Percentiles rank a stretch among this genome's conserved stretches.
These are phyloP conservation scores for Micropoecilia bifurca DNA, from an alignment of 2,797 vertebrate genomes.

Conservation along the genomic window DNA sequence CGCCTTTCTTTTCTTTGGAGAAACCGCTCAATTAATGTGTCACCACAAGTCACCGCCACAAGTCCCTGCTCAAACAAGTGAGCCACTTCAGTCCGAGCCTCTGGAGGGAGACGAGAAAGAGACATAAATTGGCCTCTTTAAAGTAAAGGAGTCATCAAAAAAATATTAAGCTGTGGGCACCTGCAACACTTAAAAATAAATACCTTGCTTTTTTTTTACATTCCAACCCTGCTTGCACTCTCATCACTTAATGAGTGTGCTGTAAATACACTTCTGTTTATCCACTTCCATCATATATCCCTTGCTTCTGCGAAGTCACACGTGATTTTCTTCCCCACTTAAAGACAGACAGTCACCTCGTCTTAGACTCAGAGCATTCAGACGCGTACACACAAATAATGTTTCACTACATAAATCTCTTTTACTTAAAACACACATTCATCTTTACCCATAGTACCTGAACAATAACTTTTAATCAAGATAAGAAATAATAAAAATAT, in stretches of 20 bases:
- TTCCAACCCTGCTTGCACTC: constrained; percentile 52
- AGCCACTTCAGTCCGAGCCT: constrained; percentile 66
- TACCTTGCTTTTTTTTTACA: constrained; percentile 33
- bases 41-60: constrained; percentile 72
- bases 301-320: constrained; percentile 26
- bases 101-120: constrained; percentile 61
- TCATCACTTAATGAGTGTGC: constrained; percentile 49
- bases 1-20: constrained; percentile 65
- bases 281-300: constrained; percentile 55
- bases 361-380: constrained; percentile 1
- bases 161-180: constrained; percentile 74
- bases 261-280: constrained; percentile 74
- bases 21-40: constrained; percentile 77
- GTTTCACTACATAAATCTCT: neutral
- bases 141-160: constrained; percentile 73
- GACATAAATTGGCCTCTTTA: constrained; percentile 72
- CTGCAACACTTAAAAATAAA: constrained; percentile 78
- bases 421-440: neutral
- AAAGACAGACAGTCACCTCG: constrained; percentile 12
- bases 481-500: neutral
- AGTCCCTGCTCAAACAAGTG: constrained; percentile 70
- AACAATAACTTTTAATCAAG: neutral
- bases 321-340: constrained; percentile 7
- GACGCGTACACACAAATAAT: neutral
- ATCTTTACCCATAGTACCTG: neutral